Conservation (phyloP, 2,797 vertebrate genomes). For the Odontamblyopus lacepedii region DNA sequence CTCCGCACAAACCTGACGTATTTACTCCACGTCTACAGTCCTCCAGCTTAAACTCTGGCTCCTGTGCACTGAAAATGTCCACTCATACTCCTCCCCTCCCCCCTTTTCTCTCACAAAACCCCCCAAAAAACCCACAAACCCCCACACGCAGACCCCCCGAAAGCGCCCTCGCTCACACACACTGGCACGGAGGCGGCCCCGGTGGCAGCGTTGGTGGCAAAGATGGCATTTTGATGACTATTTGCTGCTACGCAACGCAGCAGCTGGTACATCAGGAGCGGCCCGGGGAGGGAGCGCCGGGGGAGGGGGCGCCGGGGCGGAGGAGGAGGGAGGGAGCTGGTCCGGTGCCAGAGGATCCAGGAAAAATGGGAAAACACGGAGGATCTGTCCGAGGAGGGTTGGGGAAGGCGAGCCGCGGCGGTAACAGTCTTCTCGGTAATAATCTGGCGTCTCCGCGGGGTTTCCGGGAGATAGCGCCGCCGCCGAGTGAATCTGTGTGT, state of each 20-base stretch:
- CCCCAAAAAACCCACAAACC: neutral
- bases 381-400: constrained; percentile 26
- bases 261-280: constrained; percentile 77
- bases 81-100: neutral
- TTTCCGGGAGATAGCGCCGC: neutral
- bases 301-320: constrained; percentile 36
- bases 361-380: constrained; percentile 36
- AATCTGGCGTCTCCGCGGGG: neutral
- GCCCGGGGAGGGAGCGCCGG: constrained; percentile 49
- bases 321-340: constrained; percentile 35
- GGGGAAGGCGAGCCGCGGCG: neutral
- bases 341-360: constrained; percentile 75
- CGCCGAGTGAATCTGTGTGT: neutral
- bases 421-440: neutral
- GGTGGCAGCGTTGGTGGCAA: constrained; percentile 61
- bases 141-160: neutral
- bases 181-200: constrained; percentile 53
- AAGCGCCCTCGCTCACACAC: neutral
- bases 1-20: too few species aligned
- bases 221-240: constrained; percentile 78
- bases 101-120: too few species aligned
- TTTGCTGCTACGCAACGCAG: constrained; percentile 77
- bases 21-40: neutral
- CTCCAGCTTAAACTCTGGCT: neutral
- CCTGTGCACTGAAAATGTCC: neutral